Base-by-base conservation (phyloP, 2,113 vertebrate species). In the Galemys pyrenaicus region DNA sequence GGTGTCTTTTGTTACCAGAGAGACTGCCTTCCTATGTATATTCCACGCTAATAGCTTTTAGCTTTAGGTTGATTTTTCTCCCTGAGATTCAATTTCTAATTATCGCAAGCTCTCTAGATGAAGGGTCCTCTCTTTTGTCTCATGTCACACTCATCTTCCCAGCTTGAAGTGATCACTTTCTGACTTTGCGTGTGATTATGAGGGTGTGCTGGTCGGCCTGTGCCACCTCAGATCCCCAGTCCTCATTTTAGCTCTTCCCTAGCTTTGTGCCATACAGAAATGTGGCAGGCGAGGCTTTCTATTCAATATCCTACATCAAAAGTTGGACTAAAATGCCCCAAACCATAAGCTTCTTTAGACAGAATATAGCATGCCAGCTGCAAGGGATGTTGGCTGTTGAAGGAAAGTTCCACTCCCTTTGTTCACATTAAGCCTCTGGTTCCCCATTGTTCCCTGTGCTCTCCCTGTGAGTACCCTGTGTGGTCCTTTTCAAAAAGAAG, bases 351-450 rank as follows among this genome's bases (percentile, higher is more conserved):
- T 67, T 91, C 9, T n/a, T 5, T 89, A 87, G 26, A 93, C 92
- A 71, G 89, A 93, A 65, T 41, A 16, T 26, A 71, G 64, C 65
- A 71, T 94, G 64, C 49, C 39, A 77, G 51, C 71, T 84, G 32
- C 64, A 83, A 96, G 92, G 44, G 70, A 82, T 44, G 88, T 20
- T 70, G 54, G 41, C 56, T 75, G 17, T 73, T 81, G 22, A 58
- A 68, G 56, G 91, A 87, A 96, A 94, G 93, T 87, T 96, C 91
- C 88, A 85, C 41, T 92, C 70, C 80, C 46, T 96, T 96, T 97
- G 92, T 96, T 96, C 46, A 89, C 51, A 54, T 83, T 93, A 95
- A 95, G 93, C 94, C 92, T 94, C 87, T 88, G 92, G 65, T 44
- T 94, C 84, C 84, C 95, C 77, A 87, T 94, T 77, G 39, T 92